phyloP scores from a whole-genome alignment of 2,113 vertebrate species.

The Nannospalax galili region DNA sequence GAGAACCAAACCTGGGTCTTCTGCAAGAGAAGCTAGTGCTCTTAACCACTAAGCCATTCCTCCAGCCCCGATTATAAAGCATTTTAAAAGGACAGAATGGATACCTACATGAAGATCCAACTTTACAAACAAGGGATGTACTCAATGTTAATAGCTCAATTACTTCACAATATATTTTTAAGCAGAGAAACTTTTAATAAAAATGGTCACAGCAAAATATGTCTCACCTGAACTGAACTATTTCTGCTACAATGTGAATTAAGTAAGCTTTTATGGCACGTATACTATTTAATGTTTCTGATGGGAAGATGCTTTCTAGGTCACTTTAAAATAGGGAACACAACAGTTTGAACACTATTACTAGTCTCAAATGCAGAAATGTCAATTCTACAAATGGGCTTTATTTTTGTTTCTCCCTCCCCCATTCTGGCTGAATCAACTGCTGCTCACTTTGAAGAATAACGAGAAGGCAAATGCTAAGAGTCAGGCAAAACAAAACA shows the following conservation, averaged over 20 bases:
- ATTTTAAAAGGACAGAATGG: too few relatives aligned
- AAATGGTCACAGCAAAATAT: slow-evolving; percentile 47
- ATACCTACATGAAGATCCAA: neutral
- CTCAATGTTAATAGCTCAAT: neutral
- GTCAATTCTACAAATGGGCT: neutral
- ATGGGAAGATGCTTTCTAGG: slow-evolving; percentile 4
- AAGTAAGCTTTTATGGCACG: neutral
- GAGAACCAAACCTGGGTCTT: neutral
- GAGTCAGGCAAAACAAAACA: neutral
- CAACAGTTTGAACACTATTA: neutral
- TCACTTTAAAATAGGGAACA: neutral
- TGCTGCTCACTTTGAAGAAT: neutral
- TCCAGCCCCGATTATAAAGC: neutral
- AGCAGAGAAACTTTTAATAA: slow-evolving; percentile 23
- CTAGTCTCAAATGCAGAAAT: slow-evolving; percentile 9
- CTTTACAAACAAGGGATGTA: neutral
- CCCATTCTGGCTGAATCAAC: neutral
- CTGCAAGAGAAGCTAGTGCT: neutral
- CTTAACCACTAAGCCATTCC: neutral
- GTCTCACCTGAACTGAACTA: neutral
- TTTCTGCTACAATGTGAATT: slow-evolving; percentile 36
- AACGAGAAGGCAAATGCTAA: neutral
- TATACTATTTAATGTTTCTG: slow-evolving; percentile 42
- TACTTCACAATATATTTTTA: slow-evolving; percentile 40
- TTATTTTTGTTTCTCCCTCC: slow-evolving; percentile 21